Evolutionary conservation across 2,797 vertebrate genomes (phyloP), one percentile per base, ranked within the genome.

Genomic region (Tragopan temminckii): DNA sequence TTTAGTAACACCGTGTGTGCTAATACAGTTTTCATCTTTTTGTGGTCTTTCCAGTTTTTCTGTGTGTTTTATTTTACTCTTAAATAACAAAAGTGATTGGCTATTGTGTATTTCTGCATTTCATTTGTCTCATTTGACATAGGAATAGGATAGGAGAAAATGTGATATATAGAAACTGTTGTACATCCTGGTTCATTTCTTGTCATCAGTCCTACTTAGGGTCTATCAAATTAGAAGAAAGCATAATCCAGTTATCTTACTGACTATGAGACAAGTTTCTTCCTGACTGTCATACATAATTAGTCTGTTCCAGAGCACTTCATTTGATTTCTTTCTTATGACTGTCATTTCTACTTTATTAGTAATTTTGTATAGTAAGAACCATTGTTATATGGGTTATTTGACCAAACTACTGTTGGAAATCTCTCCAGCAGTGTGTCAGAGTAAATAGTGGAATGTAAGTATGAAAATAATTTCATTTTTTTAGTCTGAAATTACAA

Each of bases 161-260:
- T 68, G 20, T 80, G 59, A 10, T 29, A 29, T 15, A n/a, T 53
- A 85, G 64, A 81, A 80, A 27, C 15, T 38, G 19, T 75, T 91
- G 42, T 46, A 75, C 14, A 24, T 91, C 79, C 89, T 91, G 69
- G 35, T 50, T 92, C 5, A 15, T 91, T 89, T 92, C 85, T 89
- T 78, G 23, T 58, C 79, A 88, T 92, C 14, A 71, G 46, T 91
- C 92, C 45, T 83, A 43, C 40, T 92, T 89, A 66, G 31, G 20
- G 17, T 87, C 82, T 92, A 93, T 91, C 45, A 71, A 75, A 92
- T 94, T 88, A 93, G 53, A 89, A 75, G 81, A 91, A 80, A 55
- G 21, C 45, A 23, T 89, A 91, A 94, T 92, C 62, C 72, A 63
- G 55, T 95, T 94, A 78, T 71, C 7, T 80, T 58, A 46, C 29